Percentiles rank a stretch among this genome's conserved stretches.
Evolutionary conservation across 2,113 vertebrate genomes (phyloP).

Genomic region (Synodontis membranacea): DNA sequence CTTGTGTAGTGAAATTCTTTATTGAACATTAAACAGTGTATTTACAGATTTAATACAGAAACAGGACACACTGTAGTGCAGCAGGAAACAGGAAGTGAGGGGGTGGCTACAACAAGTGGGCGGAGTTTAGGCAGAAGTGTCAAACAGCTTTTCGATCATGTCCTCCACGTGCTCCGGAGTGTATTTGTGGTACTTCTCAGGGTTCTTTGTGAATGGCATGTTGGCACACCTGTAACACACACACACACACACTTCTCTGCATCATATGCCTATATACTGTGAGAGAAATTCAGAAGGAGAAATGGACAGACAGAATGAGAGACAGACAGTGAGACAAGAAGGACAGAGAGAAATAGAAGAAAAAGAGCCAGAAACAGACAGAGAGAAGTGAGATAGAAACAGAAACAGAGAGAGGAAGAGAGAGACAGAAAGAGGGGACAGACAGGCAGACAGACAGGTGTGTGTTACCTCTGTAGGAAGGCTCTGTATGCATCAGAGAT

Average conservation of each 20-base stretch:
- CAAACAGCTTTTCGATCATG: constrained; percentile 95
- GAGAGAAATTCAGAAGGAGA: not conserved
- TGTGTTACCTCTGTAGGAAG: constrained; percentile 85
- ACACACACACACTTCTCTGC: not conserved
- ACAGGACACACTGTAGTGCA: not conserved
- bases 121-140: constrained; percentile 87
- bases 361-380: not conserved
- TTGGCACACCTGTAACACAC: constrained; percentile 78
- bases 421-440: not conserved
- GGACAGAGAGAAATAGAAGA: not conserved
- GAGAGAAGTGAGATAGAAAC: not conserved
- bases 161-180: constrained; percentile 90
- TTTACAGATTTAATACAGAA: constrained; percentile 6
- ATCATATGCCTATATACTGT: not conserved
- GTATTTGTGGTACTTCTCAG: constrained; percentile 95
- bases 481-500: constrained; percentile 85
- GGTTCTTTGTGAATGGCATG: constrained; percentile 95
- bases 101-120: not conserved
- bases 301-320: not conserved
- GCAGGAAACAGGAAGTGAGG: constrained; percentile 2
- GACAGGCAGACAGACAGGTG: not conserved
- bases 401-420: not conserved
- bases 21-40: not conserved
- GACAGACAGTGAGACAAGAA: not conserved
- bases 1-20: not conserved